Evolutionary conservation across 2,797 vertebrate species (phyloP), one percentile per base, ranked within the genome.

Genomic region (Eupleurogrammus muticus): DNA sequence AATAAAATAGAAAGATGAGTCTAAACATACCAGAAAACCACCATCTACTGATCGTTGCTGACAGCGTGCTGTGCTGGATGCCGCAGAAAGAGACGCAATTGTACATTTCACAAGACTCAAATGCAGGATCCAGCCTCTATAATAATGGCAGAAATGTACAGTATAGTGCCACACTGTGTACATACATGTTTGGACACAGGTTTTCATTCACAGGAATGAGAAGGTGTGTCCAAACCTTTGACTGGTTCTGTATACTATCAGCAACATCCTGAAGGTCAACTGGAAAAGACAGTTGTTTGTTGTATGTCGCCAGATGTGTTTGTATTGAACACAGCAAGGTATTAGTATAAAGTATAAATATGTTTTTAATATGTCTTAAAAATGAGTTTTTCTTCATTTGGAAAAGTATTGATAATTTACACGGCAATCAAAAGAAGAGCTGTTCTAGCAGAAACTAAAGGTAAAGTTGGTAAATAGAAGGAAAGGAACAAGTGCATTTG

Each of bases 1-100:
- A 70, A 50, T 49, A 40, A 73, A 74, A 72, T 11, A 47, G 58
- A 77, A 65, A 13, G n/a, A 69, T 46, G 52, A 66, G 48, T 51
- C 58, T 20, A 62, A 67, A 55, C 40, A 20, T 56, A 54, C 16
- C 54, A 59, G 46, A 35, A 55, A 70, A 73, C 70, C 19, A 0
- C 36, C 17, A 42, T 69, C 50, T 72, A 62, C 51, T 44, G 53
- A 58, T 68, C 44, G 54, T 47, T 55, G 52, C 19, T 54, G 19
- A 24, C 23, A 32, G 32, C 32, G 50, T 50, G 17, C 19, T 38
- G 38, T 58, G 9, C 13, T 34, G 13, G 7, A 60, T 19, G 4
- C 21, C 44, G 59, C 13, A 42, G 20, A 35, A 51, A 9, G 21
- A 71, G 65, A 48, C 21, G 24, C 35, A 10, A 34, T n/a, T 32